Base-by-base conservation (phyloP, 2,888 invertebrate genomes). In the Laothoe populi region DNA sequence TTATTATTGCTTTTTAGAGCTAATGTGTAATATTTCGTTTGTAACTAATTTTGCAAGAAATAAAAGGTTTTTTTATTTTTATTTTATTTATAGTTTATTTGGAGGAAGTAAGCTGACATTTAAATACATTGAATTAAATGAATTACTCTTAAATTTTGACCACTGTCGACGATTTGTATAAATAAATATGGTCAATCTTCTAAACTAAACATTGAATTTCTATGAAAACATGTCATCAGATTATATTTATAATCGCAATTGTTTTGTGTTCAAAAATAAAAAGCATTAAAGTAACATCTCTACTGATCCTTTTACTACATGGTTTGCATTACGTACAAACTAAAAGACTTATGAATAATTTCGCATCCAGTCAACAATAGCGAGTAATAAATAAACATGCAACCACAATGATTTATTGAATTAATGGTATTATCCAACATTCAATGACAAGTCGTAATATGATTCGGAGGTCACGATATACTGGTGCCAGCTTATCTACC, bases 401-500 rank as follows among this genome's bases (percentile, higher is more conserved):
- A 53, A 35, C 53, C 53, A 35, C 35, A 35, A 31, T 53, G 35
- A 53, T 53, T 53, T 53, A 53, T 53, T 53, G 53, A 19, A 53
- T 35, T 53, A 53, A 53, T 53, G 53, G 35, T 35, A 35, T 31
- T 53, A 53, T 53, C 53, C 35, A 35, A 53, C 53, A 35, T 10
- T 53, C 53, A 53, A 53, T 53, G 53, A 53, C 53, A 35, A 53
- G 35, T 24, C 23, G 46, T 53, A 53, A 53, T 53, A 35, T 35
- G 53, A 53, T 53, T 53, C 66, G 48, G 65, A 67, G 74, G 60
- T 66, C 73, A 68, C 66, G 71, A 66, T 71, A 74, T 64, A 65
- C 71, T 78, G 75, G 75, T 61, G 67, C 59, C 59, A 70, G 76
- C 84, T 87, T 88, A 87, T 88, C 87, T 82, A 74, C 71, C 74